These are phyloP conservation scores for Pseudorasbora parva DNA, from an alignment of 2,113 vertebrate genomes.

Conservation along the genomic window DNA sequence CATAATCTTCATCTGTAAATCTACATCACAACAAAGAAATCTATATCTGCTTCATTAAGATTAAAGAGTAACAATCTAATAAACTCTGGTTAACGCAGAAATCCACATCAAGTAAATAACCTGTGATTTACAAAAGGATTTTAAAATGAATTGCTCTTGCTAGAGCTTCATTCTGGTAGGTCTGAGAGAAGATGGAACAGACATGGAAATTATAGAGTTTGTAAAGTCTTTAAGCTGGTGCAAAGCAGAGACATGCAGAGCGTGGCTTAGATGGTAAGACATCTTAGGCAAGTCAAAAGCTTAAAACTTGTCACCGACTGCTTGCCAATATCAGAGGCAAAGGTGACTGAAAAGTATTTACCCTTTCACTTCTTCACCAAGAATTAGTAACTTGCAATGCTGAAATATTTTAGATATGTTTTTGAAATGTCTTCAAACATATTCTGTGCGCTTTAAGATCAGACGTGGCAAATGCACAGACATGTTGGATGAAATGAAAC, in stretches of 20 bases:
- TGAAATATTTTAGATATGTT: not conserved
- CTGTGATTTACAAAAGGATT: not conserved
- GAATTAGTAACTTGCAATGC: not conserved
- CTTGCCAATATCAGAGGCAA: not conserved
- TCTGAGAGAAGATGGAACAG: not conserved
- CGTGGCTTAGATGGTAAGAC: slow-evolving; percentile 15
- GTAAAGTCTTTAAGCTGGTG: slow-evolving; percentile 2
- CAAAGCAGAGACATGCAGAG: slow-evolving; percentile 5
- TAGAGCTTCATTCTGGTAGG: not conserved
- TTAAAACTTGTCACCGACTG: not conserved
- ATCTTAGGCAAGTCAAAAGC: slow-evolving; percentile 1
- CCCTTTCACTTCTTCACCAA: not conserved
- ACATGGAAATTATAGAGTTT: not conserved
- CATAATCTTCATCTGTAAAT: not conserved
- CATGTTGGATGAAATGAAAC: not conserved
- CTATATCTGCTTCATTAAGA: not conserved
- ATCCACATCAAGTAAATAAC: not conserved
- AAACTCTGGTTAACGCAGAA: not conserved
- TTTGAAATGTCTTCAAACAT: not conserved
- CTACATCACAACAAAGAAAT: not conserved
- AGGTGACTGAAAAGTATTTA: not conserved
- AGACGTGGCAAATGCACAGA: slow-evolving; percentile 8
- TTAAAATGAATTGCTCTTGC: not conserved
- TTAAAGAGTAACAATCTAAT: not conserved
- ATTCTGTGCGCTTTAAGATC: not conserved